Base-by-base conservation (phyloP, 2,113 vertebrate genomes). In the Oncorhynchus mykiss region DNA sequence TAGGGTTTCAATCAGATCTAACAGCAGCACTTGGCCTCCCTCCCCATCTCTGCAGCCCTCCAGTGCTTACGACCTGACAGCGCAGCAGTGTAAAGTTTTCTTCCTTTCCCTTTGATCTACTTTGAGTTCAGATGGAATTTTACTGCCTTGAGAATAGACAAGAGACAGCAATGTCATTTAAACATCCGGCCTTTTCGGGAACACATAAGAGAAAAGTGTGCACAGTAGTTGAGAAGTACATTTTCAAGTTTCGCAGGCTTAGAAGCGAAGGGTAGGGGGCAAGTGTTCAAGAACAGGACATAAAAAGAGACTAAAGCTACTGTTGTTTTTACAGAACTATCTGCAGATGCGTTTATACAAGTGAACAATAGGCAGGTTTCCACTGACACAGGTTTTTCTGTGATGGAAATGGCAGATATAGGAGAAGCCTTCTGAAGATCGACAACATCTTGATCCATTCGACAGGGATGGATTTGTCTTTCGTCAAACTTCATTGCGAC, bases 141-240 rank as follows among this genome's bases (percentile, higher is more conserved):
- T 75, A 78, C 72, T 72, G 75, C 70, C 75, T 31, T 65, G 69
- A 60, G 70, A 73, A 76, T 74, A 78, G 74, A 70, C 72, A 74
- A 39, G 67, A 75, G 45, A 80, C 72, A 74, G 51, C 57, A 4
- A 31, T n/a, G 64, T 66, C 27, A 67, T 71, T 79, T 25, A 70
- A 70, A 49, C 51, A 24, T 51, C 27, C 48, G 8, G 12, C 16
- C 25, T 29, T 11, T 29, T 25, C 8, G 27, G 27, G 1, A 57
- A 57, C 16, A 20, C 51, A 20, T 57, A 4, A 18, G 51, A 57
- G 51, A 57, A 57, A 13, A 20, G 18, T 1, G 54, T 8, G 18
- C 54, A 34, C 27, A 34, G 12, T 24, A 27, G 70, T 48, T 51
- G 48, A 6, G 9, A 22, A 11, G 3, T 7, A 8, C 27, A 27